Percentiles rank a stretch among this genome's conserved stretches.
Conservation (phyloP, 2,113 vertebrate species). For the Nansenia antarctica region DNA sequence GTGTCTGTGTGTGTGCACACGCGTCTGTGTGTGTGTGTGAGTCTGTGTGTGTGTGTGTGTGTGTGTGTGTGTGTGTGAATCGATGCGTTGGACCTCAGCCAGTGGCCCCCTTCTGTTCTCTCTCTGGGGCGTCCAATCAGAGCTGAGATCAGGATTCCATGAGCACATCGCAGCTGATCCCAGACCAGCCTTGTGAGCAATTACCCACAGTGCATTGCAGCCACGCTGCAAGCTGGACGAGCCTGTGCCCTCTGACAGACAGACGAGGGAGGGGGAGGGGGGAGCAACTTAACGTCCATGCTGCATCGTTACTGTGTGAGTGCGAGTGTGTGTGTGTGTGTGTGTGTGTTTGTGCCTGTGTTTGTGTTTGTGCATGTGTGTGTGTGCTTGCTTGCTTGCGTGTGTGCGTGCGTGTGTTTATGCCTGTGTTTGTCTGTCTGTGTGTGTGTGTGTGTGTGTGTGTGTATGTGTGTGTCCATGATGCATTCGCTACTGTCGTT, state of each 20-base stretch:
- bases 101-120: conserved; percentile 74
- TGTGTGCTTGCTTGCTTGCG: no score
- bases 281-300: not conserved
- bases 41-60: conserved; percentile 31
- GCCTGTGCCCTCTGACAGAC: conserved; percentile 68
- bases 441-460: no score
- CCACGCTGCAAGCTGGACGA: conserved; percentile 63
- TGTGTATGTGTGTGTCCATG: no score
- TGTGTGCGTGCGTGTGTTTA: no score
- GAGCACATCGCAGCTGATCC: conserved; percentile 73
- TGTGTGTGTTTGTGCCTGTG: no score
- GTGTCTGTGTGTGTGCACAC: conserved; percentile 30
- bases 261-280: conserved; percentile 37
- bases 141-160: conserved; percentile 50
- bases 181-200: conserved; percentile 73
- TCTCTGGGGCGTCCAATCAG: conserved; percentile 63
- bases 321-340: no score
- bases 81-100: conserved; percentile 65
- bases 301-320: no score
- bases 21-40: not conserved
- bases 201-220: conserved; percentile 74
- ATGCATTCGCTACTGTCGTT: conserved; percentile 27
- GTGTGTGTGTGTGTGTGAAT: conserved; percentile 48
- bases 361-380: no score
- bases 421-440: no score